Conservation (phyloP, 1,140 invertebrate genomes). For the Eufriesea mexicana region DNA sequence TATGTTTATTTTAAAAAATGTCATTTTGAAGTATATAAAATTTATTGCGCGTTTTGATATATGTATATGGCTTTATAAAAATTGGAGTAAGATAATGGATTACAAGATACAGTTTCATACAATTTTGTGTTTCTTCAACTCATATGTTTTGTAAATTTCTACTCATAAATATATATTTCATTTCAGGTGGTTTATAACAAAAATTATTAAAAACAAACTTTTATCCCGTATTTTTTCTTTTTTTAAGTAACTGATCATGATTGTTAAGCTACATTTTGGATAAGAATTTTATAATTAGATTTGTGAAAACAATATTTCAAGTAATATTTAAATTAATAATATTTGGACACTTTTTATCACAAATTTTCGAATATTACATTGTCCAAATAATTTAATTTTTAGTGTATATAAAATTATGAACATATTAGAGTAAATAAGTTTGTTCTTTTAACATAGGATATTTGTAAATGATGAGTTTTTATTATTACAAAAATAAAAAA, state of each 20-base stretch:
- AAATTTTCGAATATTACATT: background rate
- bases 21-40: slow-evolving; percentile 57
- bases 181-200: background rate
- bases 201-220: background rate
- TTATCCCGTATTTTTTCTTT: background rate
- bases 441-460: background rate
- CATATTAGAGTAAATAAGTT: background rate
- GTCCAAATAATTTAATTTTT: background rate
- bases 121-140: slow-evolving; percentile 7
- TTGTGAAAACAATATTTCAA: background rate
- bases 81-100: slow-evolving; percentile 43
- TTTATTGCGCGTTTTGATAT: slow-evolving; percentile 36
- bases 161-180: background rate
- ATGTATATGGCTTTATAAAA: slow-evolving; percentile 49
- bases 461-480: background rate
- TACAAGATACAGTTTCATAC: slow-evolving; percentile 7
- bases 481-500: background rate
- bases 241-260: background rate
- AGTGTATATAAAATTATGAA: background rate
- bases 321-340: background rate
- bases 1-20: slow-evolving; percentile 58
- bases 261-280: background rate
- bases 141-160: background rate
- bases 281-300: background rate
- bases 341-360: background rate